Evolutionary conservation across 2,888 invertebrate species (phyloP), one percentile per base, ranked within the genome.

Genomic region (Eupelmus urozonus): DNA sequence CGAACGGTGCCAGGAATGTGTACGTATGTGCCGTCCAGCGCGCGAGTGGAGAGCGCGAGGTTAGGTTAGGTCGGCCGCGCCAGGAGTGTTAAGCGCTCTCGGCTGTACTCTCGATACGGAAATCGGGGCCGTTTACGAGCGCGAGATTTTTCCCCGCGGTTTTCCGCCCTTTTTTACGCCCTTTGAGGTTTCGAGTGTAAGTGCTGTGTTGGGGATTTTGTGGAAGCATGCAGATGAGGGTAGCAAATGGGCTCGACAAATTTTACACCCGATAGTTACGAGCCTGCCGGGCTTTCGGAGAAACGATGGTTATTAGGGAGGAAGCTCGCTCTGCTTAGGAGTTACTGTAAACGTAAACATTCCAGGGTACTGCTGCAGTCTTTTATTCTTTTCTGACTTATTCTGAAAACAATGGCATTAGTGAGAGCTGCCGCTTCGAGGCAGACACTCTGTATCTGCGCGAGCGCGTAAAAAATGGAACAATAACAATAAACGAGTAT

Each of bases 1-100:
- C 62, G 63, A 76, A 74, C 69, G 76, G 71, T 74, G 70, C 76
- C 63, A 76, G 79, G 79, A 79, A 79, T 79, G 79, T 57, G 76
- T 60, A 67, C 34, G 16, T 4, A 5, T 34, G n/a, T n/a, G n/a
- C n/a, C n/a, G n/a, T n/a, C n/a, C n/a, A n/a, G n/a, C n/a, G n/a
- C n/a, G 34, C 34, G 34, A 9, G 3, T 34, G 9, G 3, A 67
- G 63, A 65, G 59, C 27, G 29, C 27, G 49, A 53, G 79, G 76
- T 80, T 80, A 80, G 76, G 79, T 80, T 80, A 79, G 79, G 63
- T 77, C 76, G 67, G n/a, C n/a, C n/a, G n/a, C n/a, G n/a, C n/a
- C n/a, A 42, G 63, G 63, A 57, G 66, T n/a, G n/a, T n/a, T 42
- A 18, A 45, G 23, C 51, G 60, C 70, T 71, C n/a, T n/a, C n/a